Percentiles rank a stretch among this genome's conserved stretches.
Evolutionary conservation across 2,797 vertebrate species (phyloP).

Genomic region (Sphaeramia orbicularis): DNA sequence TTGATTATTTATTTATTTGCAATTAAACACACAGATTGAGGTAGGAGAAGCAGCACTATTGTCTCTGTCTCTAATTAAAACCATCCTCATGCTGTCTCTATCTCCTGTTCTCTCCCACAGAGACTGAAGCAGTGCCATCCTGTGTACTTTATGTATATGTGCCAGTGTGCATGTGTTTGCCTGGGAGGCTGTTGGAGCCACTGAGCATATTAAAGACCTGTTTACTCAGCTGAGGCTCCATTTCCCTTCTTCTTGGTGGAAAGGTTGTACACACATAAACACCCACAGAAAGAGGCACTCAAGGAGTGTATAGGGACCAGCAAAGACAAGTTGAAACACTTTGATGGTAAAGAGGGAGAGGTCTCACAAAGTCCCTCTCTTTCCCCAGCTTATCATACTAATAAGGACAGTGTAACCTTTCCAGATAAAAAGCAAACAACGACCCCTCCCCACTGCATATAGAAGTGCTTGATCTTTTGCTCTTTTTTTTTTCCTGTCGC

Average conservation of each 20-base stretch:
- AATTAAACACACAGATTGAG: conserved; percentile 23
- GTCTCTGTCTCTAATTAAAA: conserved; percentile 61
- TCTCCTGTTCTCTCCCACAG: conserved; percentile 47
- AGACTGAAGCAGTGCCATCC: conserved; percentile 61
- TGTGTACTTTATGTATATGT: conserved; percentile 52
- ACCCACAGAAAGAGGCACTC: conserved; percentile 44
- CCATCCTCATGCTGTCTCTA: conserved; percentile 41
- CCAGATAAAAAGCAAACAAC: conserved; percentile 63
- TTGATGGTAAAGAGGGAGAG: conserved; percentile 43
- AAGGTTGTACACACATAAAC: conserved; percentile 54
- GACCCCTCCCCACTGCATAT: conserved; percentile 36
- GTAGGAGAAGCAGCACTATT: conserved; percentile 28
- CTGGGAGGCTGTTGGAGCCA: conserved; percentile 72
- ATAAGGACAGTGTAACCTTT: conserved; percentile 81
- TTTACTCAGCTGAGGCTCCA: conserved; percentile 85
- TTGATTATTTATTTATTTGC: conserved; percentile 16
- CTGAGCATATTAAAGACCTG: conserved; percentile 86
- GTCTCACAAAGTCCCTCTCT: conserved; percentile 49
- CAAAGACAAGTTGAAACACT: conserved; percentile 69
- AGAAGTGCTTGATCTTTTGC: conserved; percentile 57
- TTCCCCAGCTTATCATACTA: conserved; percentile 78
- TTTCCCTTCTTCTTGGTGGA: conserved; percentile 64
- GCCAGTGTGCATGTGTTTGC: conserved; percentile 63
- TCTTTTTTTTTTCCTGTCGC: conserved; percentile 36
- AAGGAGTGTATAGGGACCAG: conserved; percentile 21